phyloP scores from a whole-genome alignment of 2,888 invertebrate genomes.

The Tachina grossa region DNA sequence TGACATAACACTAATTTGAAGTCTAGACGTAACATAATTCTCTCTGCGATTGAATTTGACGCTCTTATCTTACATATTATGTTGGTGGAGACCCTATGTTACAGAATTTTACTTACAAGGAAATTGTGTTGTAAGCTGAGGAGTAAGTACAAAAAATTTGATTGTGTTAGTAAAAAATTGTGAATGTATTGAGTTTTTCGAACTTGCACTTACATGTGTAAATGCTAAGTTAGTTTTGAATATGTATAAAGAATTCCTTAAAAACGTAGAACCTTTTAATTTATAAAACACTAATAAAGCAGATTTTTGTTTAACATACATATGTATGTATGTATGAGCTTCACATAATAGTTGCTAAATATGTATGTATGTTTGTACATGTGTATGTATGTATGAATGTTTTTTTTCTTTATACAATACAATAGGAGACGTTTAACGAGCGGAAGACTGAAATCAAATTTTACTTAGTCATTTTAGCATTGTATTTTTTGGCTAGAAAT shows the following conservation, averaged over 20 bases:
- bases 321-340: not conserved
- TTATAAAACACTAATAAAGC: not conserved
- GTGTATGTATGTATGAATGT: not conserved
- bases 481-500: not conserved
- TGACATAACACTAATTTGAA: no score
- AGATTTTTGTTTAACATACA: conserved; percentile 12
- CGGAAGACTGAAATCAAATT: conserved; percentile 31
- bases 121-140: no score
- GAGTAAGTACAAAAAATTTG: no score
- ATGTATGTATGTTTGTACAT: not conserved
- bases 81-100: no score
- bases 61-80: no score
- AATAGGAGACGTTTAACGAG: conserved; percentile 37
- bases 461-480: conserved; percentile 30
- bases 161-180: no score
- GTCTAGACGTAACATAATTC: no score
- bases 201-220: no score
- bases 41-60: no score
- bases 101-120: no score
- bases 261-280: not conserved
- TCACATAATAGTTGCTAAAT: conserved; percentile 18
- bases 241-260: not conserved
- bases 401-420: conserved; percentile 7
- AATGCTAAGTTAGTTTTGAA: not conserved
- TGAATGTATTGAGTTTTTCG: no score